A percentile compares a stretch with the other conserved stretches of the same genome.
phyloP scores from a whole-genome alignment of 2,797 vertebrate genomes.

The Okamejei kenojei region DNA sequence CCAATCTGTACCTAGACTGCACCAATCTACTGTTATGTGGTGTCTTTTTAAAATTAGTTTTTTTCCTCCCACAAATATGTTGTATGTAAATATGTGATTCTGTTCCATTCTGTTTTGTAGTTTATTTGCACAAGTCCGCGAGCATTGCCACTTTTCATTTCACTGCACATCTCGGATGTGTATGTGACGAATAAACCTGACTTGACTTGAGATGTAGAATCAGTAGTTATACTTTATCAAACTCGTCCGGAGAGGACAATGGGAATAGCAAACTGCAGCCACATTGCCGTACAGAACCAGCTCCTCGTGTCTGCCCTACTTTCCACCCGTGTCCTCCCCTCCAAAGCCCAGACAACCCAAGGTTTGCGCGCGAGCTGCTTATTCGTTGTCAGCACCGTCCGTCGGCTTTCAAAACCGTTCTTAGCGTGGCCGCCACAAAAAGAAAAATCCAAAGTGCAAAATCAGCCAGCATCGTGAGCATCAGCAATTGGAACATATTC shows the following conservation, averaged over 20 bases:
- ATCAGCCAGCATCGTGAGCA: not conserved
- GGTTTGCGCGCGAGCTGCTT: not conserved
- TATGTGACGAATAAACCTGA: too few relatives aligned
- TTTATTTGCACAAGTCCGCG: too few relatives aligned
- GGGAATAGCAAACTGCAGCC: not conserved
- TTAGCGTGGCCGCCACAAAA: not conserved
- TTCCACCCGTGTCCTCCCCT: not conserved
- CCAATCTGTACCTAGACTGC: too few relatives aligned
- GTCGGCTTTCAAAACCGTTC: not conserved
- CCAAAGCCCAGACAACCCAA: not conserved
- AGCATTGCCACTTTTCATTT: too few relatives aligned
- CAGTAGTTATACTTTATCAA: not conserved
- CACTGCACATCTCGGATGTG: too few relatives aligned
- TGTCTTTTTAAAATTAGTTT: too few relatives aligned
- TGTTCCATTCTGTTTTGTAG: too few relatives aligned
- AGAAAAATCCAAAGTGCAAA: not conserved
- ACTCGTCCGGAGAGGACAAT: not conserved
- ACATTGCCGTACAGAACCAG: not conserved
- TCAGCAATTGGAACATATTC: slow-evolving; percentile 8
- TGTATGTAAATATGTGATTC: too few relatives aligned
- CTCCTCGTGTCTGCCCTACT: not conserved
- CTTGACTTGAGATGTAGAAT: not conserved
- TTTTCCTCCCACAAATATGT: too few relatives aligned
- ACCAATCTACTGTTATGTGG: too few relatives aligned
- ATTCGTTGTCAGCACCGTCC: not conserved